Evolutionary conservation across 2,888 invertebrate species (phyloP).

Genomic region (Scaeva pyrastri): DNA sequence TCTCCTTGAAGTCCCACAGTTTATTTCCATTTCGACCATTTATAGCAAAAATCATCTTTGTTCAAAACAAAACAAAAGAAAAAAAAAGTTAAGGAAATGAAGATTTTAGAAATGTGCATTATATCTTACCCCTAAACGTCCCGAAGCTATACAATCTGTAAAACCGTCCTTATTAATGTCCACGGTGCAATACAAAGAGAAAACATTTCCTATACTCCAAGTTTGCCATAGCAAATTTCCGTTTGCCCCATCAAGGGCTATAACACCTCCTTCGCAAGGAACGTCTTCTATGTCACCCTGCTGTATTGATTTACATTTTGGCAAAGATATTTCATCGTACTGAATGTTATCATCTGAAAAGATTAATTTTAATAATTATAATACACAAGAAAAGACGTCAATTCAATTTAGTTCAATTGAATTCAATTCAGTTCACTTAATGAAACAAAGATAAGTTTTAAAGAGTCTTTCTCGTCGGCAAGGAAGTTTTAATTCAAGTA

Average conservation of each 20-base stretch:
- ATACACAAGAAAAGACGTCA: too few species aligned
- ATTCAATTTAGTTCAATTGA: too few species aligned
- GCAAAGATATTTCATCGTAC: conserved; percentile 86
- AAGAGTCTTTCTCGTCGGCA: too few species aligned
- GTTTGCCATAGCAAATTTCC: conserved; percentile 90
- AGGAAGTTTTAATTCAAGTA: too few species aligned
- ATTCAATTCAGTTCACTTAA: too few species aligned
- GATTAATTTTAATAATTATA: background rate
- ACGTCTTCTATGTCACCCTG: conserved; percentile 87
- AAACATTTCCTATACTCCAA: conserved; percentile 90
- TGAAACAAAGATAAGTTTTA: too few species aligned
- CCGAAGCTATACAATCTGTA: conserved; percentile 90
- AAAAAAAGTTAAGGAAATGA: background rate
- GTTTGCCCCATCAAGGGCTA: conserved; percentile 89
- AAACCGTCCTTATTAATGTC: conserved; percentile 89
- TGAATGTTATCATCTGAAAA: conserved; percentile 82
- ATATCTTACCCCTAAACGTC: conserved; percentile 89
- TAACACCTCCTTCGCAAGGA: conserved; percentile 90
- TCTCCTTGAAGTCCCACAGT: conserved; percentile 86
- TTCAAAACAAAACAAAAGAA: conserved; percentile 37
- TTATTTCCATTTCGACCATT: conserved; percentile 88
- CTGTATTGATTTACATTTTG: conserved; percentile 86
- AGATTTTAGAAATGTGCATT: conserved; percentile 67
- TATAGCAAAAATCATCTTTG: conserved; percentile 87
- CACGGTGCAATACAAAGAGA: conserved; percentile 88